Base-by-base conservation (phyloP, 2,888 invertebrate genomes). In the Drosophila colorata region DNA sequence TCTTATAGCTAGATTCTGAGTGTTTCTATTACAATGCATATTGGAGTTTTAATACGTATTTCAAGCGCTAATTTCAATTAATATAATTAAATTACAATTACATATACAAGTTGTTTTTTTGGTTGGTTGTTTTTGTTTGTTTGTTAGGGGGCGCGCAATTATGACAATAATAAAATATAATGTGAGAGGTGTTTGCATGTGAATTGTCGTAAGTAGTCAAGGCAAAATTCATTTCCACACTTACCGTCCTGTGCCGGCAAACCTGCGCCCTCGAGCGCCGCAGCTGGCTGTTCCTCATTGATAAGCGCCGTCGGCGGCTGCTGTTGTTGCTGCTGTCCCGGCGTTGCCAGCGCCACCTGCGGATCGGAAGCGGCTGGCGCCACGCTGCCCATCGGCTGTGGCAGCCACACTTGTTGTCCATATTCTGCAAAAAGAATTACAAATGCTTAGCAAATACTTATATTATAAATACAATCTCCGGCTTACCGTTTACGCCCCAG, bases 231-330 rank as follows among this genome's bases (percentile, higher is more conserved):
- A 82, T 88, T 84, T 80, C 73, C 82, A 71, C 83, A 84, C 91
- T 84, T 91, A 92, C 92, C 92, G 72, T 92, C 91, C 71, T 91
- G 90, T 77, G 89, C 90, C 49, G 89, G 74, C 86, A 74, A 74
- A 87, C 83, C 88, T 82, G 86, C 80, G 69, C 88, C 40, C n/a
- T 82, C 82, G 23, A 72, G 77, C 69, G 86, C 83, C 37, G 76
- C 49, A 31, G 61, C 7, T 38, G 66, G 40, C 35, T 82, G 77
- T 16, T 81, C 85, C 64, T 75, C 73, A n/a, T 64, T 51, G n/a
- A 74, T 66, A 9, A 65, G 58, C 18, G 70, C 65, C 43, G 51
- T 47, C 13, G 73, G 61, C 2, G 55, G 74, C 8, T 56, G 74
- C 8, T 56, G 58, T 11, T 53, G 63, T 11, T 37, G 56, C 31